Percentiles rank a stretch among this genome's conserved stretches.
Evolutionary conservation across 2,797 vertebrate species (phyloP).

Genomic region (Rachycentron canadum): DNA sequence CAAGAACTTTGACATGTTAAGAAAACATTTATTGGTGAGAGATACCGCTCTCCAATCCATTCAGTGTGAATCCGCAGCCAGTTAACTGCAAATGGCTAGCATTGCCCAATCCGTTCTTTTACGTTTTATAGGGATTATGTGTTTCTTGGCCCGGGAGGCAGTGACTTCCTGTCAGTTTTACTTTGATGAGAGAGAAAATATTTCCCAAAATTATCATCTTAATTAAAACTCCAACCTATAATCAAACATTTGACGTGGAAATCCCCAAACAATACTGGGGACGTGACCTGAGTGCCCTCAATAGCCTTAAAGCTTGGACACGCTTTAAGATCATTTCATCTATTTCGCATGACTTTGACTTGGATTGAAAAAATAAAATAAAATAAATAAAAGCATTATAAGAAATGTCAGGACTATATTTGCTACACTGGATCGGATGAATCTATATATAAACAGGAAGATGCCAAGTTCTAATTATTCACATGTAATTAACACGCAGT

Average conservation of each 20-base stretch:
- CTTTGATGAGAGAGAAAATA: neutral
- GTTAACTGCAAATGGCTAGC: neutral
- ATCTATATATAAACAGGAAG: slow-evolving; percentile 3
- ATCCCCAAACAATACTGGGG: neutral
- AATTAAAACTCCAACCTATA: neutral
- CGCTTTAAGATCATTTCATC: no score
- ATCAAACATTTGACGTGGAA: neutral
- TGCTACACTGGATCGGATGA: neutral
- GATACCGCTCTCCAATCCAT: no score
- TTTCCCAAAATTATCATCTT: neutral
- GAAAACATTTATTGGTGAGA: no score
- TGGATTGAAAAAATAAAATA: no score
- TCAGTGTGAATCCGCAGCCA: neutral
- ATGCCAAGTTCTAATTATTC: slow-evolving; percentile 46
- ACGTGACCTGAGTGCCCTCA: neutral
- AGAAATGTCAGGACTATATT: neutral
- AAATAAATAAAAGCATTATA: neutral
- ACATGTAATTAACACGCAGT: slow-evolving; percentile 59
- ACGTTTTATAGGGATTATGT: neutral
- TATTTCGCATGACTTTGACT: no score
- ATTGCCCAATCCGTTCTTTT: no score
- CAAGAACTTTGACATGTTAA: no score
- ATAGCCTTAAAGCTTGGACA: no score
- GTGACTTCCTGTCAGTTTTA: neutral
- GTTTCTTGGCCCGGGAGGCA: neutral